These are phyloP conservation scores for Euzophera pinguis DNA, from an alignment of 2,888 invertebrate species.

Conservation along the genomic window DNA sequence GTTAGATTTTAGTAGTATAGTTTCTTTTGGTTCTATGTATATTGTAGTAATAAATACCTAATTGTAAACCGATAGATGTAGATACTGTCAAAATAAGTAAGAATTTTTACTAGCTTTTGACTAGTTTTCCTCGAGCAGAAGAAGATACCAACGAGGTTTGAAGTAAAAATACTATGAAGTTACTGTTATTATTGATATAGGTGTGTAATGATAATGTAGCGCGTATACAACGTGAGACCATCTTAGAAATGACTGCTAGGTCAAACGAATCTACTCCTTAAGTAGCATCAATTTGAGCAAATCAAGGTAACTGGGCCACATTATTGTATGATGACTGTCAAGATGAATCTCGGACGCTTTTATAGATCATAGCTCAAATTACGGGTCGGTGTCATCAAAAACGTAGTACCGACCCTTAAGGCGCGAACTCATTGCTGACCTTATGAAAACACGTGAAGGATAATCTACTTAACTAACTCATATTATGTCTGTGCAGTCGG, in stretches of 20 bases:
- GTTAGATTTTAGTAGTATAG: too few relatives aligned
- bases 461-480: too few relatives aligned
- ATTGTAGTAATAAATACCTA: too few relatives aligned
- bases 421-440: background rate
- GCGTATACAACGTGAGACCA: conserved; percentile 18
- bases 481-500: too few relatives aligned
- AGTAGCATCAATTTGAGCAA: conserved; percentile 65
- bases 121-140: too few relatives aligned
- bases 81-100: too few relatives aligned
- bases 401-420: conserved; percentile 28
- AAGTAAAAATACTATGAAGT: too few relatives aligned
- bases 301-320: conserved; percentile 67
- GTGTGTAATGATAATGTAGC: background rate
- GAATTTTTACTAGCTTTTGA: too few relatives aligned
- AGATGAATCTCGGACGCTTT: conserved; percentile 22
- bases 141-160: too few relatives aligned
- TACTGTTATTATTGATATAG: background rate
- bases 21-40: too few relatives aligned
- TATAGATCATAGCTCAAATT: conserved; percentile 15
- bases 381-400: conserved; percentile 22
- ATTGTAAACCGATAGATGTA: too few relatives aligned
- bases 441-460: background rate
- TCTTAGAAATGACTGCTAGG: conserved; percentile 43
- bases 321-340: conserved; percentile 46
- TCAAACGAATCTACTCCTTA: conserved; percentile 51